Conservation (phyloP, 2,888 invertebrate species). For the Heliconius aoede region DNA sequence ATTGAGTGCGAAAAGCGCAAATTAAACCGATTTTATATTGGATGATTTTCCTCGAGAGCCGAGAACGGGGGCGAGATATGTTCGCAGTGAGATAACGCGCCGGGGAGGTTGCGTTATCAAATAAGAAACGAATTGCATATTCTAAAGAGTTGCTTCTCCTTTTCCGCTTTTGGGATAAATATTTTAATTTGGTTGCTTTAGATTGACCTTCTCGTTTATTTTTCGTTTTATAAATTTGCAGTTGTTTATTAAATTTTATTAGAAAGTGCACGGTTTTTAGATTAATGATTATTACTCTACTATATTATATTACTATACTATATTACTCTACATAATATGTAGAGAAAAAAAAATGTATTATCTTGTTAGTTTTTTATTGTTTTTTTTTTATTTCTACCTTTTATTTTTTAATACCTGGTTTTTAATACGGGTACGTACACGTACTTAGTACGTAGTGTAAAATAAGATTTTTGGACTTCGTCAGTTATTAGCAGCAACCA, state of each 20-base stretch:
- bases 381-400: too few relatives aligned
- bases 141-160: conserved; percentile 73
- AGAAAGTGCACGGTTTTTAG: neutral
- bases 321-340: neutral
- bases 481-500: conserved; percentile 52
- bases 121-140: conserved; percentile 80
- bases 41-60: conserved; percentile 80
- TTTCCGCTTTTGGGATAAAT: conserved; percentile 69
- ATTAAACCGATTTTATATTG: conserved; percentile 85
- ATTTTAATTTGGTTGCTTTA: conserved; percentile 52
- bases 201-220: conserved; percentile 56
- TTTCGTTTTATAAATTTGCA: too few relatives aligned
- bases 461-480: neutral
- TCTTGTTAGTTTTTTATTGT: too few relatives aligned
- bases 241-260: conserved; percentile 24
- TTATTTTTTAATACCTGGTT: too few relatives aligned
- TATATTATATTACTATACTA: too few relatives aligned
- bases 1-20: conserved; percentile 85
- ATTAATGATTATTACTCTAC: too few relatives aligned
- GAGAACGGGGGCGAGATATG: conserved; percentile 81
- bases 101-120: conserved; percentile 83
- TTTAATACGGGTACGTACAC: too few relatives aligned
- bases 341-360: neutral
- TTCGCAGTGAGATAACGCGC: conserved; percentile 80
- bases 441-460: too few relatives aligned